Evolutionary conservation across 1,140 invertebrate species (phyloP).

Genomic region (Philaenus spumarius): DNA sequence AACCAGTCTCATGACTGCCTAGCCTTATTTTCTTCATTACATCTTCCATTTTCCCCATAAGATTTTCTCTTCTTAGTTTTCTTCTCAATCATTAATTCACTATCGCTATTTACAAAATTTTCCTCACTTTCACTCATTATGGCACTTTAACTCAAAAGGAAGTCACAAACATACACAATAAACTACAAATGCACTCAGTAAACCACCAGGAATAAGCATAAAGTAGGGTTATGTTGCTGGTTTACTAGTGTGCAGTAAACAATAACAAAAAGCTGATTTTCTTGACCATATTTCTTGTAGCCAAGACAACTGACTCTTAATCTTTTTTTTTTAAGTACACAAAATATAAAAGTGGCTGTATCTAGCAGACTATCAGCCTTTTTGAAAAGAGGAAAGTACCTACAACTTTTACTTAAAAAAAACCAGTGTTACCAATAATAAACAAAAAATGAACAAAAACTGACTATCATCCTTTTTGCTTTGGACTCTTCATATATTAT

Average conservation of each 20-base stretch:
- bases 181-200: background rate
- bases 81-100: background rate
- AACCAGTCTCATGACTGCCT: too few species aligned
- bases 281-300: background rate
- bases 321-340: background rate
- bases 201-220: too few species aligned
- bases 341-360: background rate
- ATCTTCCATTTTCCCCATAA: conserved; percentile 1
- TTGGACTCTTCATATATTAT: too few species aligned
- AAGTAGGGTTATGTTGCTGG: too few species aligned
- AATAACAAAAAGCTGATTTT: background rate
- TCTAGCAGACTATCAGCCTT: background rate
- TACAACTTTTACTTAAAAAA: conserved; percentile 1
- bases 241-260: too few species aligned
- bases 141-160: background rate
- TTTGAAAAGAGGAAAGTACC: background rate
- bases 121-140: conserved; percentile 4
- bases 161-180: background rate
- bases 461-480: too few species aligned
- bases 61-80: too few species aligned
- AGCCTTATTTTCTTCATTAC: background rate
- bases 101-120: background rate
- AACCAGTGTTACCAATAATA: too few species aligned
- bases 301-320: background rate
- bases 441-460: too few species aligned